These are phyloP conservation scores for Oostethus manadensis DNA, from an alignment of 2,113 vertebrate species.

Conservation along the genomic window DNA sequence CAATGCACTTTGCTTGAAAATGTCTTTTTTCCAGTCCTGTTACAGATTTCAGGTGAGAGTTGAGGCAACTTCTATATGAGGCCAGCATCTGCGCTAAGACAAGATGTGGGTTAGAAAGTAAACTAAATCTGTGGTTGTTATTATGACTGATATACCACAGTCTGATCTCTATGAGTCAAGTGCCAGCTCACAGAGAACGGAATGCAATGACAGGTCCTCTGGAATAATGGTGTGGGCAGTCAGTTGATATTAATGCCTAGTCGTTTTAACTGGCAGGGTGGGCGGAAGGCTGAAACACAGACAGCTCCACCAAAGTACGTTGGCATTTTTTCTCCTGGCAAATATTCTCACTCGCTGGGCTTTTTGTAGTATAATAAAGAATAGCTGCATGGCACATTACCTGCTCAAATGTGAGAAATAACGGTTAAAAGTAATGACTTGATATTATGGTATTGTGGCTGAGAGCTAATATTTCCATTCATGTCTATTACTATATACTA, in stretches of 20 bases:
- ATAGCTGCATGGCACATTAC: background rate
- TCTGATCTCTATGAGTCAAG: constrained; percentile 48
- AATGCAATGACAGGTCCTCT: constrained; percentile 60
- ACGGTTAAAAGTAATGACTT: background rate
- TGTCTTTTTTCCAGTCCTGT: background rate
- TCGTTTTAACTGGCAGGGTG: constrained; percentile 26
- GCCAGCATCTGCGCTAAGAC: constrained; percentile 36
- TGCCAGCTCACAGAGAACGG: constrained; percentile 50
- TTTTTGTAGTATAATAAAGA: constrained; percentile 6
- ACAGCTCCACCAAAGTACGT: constrained; percentile 3
- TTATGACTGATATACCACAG: constrained; percentile 59
- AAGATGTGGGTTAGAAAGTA: constrained; percentile 18
- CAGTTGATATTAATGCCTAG: constrained; percentile 40
- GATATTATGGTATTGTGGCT: background rate
- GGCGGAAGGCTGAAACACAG: constrained; percentile 33
- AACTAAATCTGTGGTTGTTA: constrained; percentile 34
- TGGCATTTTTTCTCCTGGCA: constrained; percentile 11
- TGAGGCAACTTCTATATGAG: constrained; percentile 9
- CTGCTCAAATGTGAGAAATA: background rate
- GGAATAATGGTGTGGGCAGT: constrained; percentile 48
- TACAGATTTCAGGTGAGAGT: background rate
- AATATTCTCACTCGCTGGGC: constrained; percentile 4
- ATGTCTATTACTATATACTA: constrained; percentile 1
- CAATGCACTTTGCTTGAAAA: too few species aligned
- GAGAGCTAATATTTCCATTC: constrained; percentile 11